phyloP scores from a whole-genome alignment of 2,797 vertebrate genomes.

The Buceros bicornis region DNA sequence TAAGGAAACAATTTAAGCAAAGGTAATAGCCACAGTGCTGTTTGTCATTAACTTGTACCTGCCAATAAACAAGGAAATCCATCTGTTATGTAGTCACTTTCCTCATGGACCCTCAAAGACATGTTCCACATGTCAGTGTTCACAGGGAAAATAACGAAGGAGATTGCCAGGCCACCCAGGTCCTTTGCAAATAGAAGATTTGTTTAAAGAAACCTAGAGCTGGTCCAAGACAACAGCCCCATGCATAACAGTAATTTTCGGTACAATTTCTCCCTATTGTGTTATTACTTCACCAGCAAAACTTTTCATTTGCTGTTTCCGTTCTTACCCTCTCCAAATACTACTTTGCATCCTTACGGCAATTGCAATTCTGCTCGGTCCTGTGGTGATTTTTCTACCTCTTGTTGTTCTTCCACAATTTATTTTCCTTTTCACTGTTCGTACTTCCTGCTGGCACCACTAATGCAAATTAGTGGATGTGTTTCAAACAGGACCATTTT shows the following conservation, averaged over 20 bases:
- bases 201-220: slow-evolving; percentile 37
- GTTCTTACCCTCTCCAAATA: slow-evolving; percentile 8
- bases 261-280: slow-evolving; percentile 6
- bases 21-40: neutral
- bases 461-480: neutral
- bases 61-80: slow-evolving; percentile 47
- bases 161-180: slow-evolving; percentile 61
- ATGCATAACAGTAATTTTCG: neutral
- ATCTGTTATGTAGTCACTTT: slow-evolving; percentile 39
- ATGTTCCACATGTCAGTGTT: slow-evolving; percentile 22
- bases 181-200: slow-evolving; percentile 17
- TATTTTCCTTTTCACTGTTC: slow-evolving; percentile 35
- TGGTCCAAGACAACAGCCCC: neutral
- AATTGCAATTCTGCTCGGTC: slow-evolving; percentile 15
- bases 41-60: slow-evolving; percentile 61
- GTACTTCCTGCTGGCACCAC: slow-evolving; percentile 12
- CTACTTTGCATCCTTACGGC: neutral
- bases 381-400: neutral
- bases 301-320: neutral
- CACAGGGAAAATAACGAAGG: slow-evolving; percentile 26
- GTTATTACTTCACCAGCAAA: too few relatives aligned
- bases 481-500: neutral
- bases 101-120: slow-evolving; percentile 28
- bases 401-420: neutral
- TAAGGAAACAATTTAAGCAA: slow-evolving; percentile 36